phyloP scores from a whole-genome alignment of 1,140 invertebrate genomes.

The Pseudachorutes palmiensis region DNA sequence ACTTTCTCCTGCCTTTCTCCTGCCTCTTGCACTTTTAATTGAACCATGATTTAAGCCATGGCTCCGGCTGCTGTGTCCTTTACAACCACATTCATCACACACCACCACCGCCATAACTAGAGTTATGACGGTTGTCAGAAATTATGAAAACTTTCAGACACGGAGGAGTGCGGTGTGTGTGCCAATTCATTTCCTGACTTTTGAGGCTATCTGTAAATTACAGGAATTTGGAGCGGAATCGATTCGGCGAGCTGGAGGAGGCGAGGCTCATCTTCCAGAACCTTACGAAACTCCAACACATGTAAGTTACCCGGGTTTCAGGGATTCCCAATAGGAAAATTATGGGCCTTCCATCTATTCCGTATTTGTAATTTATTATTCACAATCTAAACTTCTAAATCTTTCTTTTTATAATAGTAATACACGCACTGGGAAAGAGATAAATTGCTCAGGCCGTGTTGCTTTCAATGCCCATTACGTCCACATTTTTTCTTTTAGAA shows the following conservation, averaged over 20 bases:
- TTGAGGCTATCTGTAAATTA: conserved; percentile 34
- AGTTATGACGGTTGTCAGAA: too few species aligned
- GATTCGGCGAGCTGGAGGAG: conserved; percentile 44
- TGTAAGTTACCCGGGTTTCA: conserved; percentile 42
- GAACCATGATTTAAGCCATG: neutral
- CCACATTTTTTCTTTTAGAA: too few species aligned
- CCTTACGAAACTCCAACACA: conserved; percentile 44
- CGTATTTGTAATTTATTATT: conserved; percentile 1
- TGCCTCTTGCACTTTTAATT: neutral
- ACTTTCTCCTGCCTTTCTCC: conserved; percentile 4
- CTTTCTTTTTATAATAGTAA: conserved; percentile 3
- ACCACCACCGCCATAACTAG: too few species aligned
- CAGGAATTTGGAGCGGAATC: conserved; percentile 45
- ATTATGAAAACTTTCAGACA: too few species aligned
- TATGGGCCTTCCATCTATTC: conserved; percentile 9
- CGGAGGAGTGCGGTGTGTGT: too few species aligned
- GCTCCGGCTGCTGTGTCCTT: too few species aligned
- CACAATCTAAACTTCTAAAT: conserved; percentile 11
- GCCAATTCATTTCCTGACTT: too few species aligned
- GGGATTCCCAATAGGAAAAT: neutral
- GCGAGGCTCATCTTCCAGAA: conserved; percentile 42
- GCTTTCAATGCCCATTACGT: neutral
- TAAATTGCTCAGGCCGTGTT: neutral
- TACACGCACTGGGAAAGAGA: neutral
- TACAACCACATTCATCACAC: too few species aligned